Evolutionary conservation across 2,797 vertebrate species (phyloP).

Genomic region (Peromyscus nudipes): DNA sequence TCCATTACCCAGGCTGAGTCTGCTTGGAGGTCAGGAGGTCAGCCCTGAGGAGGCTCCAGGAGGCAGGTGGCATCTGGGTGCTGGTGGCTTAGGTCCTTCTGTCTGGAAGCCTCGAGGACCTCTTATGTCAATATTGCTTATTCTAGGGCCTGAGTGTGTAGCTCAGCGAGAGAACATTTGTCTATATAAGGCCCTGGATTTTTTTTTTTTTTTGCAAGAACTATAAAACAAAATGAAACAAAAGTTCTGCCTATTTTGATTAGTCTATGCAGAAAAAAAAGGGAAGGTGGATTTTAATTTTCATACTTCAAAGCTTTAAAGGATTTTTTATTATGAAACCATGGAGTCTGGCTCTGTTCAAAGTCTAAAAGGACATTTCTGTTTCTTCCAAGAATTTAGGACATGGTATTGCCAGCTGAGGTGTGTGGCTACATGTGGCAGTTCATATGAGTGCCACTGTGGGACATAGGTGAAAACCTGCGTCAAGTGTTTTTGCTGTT

Average conservation of each 20-base stretch:
- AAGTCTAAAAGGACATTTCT: slow-evolving; percentile 29
- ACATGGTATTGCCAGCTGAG: neutral
- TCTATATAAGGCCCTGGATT: neutral
- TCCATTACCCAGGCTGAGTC: neutral
- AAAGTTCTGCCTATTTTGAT: neutral
- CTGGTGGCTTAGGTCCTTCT: neutral
- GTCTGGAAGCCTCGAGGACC: neutral
- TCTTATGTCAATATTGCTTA: neutral
- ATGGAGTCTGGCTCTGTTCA: neutral
- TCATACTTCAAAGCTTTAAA: slow-evolving; percentile 3
- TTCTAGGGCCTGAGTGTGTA: neutral
- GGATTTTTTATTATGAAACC: slow-evolving; percentile 39
- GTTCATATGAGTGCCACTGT: too few relatives aligned
- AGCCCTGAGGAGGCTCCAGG: neutral
- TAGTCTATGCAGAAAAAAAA: neutral
- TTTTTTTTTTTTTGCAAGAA: neutral
- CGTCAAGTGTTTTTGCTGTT: neutral
- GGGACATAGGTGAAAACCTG: neutral
- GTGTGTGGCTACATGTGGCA: neutral
- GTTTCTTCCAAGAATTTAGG: neutral
- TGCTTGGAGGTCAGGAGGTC: neutral
- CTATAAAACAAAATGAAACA: neutral
- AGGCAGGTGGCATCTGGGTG: accelerated
- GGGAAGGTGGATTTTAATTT: neutral
- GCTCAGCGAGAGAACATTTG: neutral